These are phyloP conservation scores for Pocillopora verrucosa DNA, from an alignment of 64 coral and sea anemone genomes.

Conservation along the genomic window DNA sequence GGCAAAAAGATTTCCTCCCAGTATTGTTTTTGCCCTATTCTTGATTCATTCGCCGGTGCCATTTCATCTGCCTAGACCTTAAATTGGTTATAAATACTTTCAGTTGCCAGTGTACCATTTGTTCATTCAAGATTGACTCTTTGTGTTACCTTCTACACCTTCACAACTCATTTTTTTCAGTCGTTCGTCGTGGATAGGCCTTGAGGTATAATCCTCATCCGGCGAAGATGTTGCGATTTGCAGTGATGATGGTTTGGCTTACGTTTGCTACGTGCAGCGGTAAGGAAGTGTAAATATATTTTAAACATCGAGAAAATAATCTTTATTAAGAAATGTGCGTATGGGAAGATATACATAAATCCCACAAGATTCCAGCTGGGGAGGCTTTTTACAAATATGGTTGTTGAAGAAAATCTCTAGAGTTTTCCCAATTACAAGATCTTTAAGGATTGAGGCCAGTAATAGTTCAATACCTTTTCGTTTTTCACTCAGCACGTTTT, in stretches of 20 bases:
- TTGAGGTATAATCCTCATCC: neutral
- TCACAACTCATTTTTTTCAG: neutral
- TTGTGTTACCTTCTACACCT: neutral
- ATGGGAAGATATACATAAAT: neutral
- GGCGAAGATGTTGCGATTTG: neutral
- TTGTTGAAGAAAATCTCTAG: too few species aligned
- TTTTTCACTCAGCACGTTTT: neutral
- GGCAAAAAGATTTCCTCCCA: too few species aligned
- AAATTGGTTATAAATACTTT: neutral
- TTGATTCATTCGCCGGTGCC: too few species aligned
- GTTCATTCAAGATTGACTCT: neutral
- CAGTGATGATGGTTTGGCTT: neutral
- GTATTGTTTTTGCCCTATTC: too few species aligned
- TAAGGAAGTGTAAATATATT: neutral
- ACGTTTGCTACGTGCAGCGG: neutral
- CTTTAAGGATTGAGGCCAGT: too few species aligned
- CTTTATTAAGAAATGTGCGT: neutral
- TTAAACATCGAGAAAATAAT: neutral
- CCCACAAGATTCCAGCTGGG: neutral
- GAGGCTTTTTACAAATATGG: too few species aligned
- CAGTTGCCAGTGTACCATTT: neutral
- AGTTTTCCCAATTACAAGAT: too few species aligned
- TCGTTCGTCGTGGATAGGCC: neutral
- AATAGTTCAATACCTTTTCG: neutral
- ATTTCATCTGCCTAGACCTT: too few species aligned